Evolutionary conservation across 2,888 invertebrate species (phyloP), one percentile per base, ranked within the genome.

Genomic region (Drosophila histrio): DNA sequence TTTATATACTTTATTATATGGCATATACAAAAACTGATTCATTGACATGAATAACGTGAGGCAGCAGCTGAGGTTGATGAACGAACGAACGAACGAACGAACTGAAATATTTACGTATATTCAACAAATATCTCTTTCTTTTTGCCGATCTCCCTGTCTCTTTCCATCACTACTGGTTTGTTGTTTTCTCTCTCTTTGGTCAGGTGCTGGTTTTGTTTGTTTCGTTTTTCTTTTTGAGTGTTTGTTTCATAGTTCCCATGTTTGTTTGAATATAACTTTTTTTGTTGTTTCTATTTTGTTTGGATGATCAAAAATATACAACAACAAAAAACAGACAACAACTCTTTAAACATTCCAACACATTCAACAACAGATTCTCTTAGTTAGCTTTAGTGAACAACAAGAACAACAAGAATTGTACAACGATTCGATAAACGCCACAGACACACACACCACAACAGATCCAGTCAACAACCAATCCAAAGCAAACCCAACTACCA

Each of bases 321-420:
- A 57, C 46, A 46, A 52, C 39, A 63, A 57, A 49, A 46, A 13
- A 59, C 58, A 22, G 43, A 49, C 32, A 59, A 38, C 7, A 26
- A 34, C 44, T 46, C 26, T 44, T 21, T 15, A 5, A 52, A 62
- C 53, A 52, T 38, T 38, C 13, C 34, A 41, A 70, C 59, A 69
- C 61, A 34, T 34, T 24, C 26, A 39, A 49, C 44, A 39, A 39
- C 65, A 63, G 54, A 60, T 64, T 61, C 65, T 50, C 49, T 65
- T 67, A 83, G 80, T 74, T 77, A 80, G 81, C 8, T 71, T 57
- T 72, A 79, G 63, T 67, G 47, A 54, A 53, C 39, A 74, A 70
- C 21, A 47, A 54, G 15, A 50, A 70, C 26, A 61, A 53, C 34
- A 69, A 68, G 8, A 41, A 70, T 28, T n/a, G 17, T 36, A 73